Conservation (phyloP, 2,888 invertebrate genomes). For the Malthinus flaveolus region DNA sequence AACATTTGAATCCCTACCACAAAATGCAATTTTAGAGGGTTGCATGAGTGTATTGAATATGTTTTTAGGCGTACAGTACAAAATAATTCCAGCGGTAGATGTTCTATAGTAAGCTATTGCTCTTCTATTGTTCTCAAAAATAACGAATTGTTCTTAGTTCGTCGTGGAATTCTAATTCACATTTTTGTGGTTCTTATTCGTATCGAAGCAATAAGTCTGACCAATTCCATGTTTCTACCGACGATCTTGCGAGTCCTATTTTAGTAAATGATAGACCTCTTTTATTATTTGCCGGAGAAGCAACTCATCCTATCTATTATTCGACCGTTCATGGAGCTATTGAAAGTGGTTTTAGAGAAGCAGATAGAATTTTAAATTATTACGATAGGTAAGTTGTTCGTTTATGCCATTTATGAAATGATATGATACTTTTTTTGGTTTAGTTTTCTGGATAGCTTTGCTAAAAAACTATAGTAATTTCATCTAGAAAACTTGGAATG, state of each 20-base stretch:
- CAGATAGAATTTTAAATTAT: slow-evolving; percentile 52
- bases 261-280: slow-evolving; percentile 55
- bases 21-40: slow-evolving; percentile 58
- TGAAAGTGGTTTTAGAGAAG: slow-evolving; percentile 60
- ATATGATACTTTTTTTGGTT: slow-evolving; percentile 3
- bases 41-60: slow-evolving; percentile 58
- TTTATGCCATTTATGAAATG: background rate
- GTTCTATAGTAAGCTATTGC: slow-evolving; percentile 42
- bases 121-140: background rate
- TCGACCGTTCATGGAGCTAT: slow-evolving; percentile 63
- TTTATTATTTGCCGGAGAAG: slow-evolving; percentile 67
- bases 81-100: slow-evolving; percentile 56
- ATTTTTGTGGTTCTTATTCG: slow-evolving; percentile 73
- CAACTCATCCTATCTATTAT: slow-evolving; percentile 56
- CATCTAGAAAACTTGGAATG: too few relatives aligned
- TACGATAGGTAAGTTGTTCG: slow-evolving; percentile 40
- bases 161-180: slow-evolving; percentile 70
- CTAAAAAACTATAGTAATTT: background rate
- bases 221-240: slow-evolving; percentile 55
- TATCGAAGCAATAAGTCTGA: slow-evolving; percentile 62
- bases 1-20: slow-evolving; percentile 63
- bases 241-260: slow-evolving; percentile 63
- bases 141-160: slow-evolving; percentile 59
- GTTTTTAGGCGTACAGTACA: slow-evolving; percentile 58
- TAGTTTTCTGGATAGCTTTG: background rate